phyloP scores from a whole-genome alignment of 2,797 vertebrate genomes.

The Pempheris klunzingeri region DNA sequence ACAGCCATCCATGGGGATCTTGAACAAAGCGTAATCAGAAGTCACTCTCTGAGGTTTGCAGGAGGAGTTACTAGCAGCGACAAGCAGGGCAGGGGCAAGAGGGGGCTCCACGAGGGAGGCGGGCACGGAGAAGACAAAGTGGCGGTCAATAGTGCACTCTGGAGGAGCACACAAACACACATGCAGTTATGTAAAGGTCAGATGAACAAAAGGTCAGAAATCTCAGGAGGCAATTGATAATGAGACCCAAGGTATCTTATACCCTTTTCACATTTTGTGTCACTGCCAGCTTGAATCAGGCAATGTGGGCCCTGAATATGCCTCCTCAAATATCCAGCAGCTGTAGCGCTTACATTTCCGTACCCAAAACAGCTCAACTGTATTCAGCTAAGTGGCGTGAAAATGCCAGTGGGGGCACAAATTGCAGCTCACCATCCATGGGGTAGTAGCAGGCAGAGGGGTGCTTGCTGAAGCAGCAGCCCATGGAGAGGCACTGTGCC shows the following conservation, averaged over 20 bases:
- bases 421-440: slow-evolving; percentile 83
- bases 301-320: slow-evolving; percentile 46
- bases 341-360: slow-evolving; percentile 45
- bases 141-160: slow-evolving; percentile 87
- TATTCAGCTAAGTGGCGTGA: slow-evolving; percentile 57
- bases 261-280: slow-evolving; percentile 67
- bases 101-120: slow-evolving; percentile 81
- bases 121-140: slow-evolving; percentile 86
- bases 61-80: slow-evolving; percentile 72
- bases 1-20: slow-evolving; percentile 85
- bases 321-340: slow-evolving; percentile 56
- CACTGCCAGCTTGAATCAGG: slow-evolving; percentile 61
- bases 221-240: slow-evolving; percentile 76
- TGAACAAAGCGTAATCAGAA: slow-evolving; percentile 83
- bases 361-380: slow-evolving; percentile 54
- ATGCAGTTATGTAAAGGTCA: slow-evolving; percentile 68
- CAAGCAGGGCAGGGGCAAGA: slow-evolving; percentile 77
- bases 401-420: slow-evolving; percentile 60
- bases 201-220: slow-evolving; percentile 74
- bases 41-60: slow-evolving; percentile 82
- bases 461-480: slow-evolving; percentile 82
- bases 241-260: slow-evolving; percentile 71
- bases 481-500: slow-evolving; percentile 77
- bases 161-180: slow-evolving; percentile 52
- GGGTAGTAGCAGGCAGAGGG: slow-evolving; percentile 83